Conservation (phyloP, 1,140 invertebrate genomes). For the Hyphantria cunea region DNA sequence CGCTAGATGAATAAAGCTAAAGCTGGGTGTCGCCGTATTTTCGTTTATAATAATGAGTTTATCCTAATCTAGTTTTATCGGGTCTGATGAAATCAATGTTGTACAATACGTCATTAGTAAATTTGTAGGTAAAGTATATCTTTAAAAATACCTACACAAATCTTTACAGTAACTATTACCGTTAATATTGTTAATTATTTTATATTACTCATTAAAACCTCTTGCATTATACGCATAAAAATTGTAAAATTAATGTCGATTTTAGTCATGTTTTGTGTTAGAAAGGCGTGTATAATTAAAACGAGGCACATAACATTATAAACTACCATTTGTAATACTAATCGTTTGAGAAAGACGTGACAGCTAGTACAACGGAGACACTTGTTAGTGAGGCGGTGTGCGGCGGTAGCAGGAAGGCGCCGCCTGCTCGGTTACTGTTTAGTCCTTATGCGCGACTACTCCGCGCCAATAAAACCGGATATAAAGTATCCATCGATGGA, state of each 20-base stretch:
- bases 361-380: slow-evolving; percentile 11
- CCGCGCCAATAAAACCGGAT: slow-evolving; percentile 56
- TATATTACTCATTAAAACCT: no score
- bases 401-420: slow-evolving; percentile 37
- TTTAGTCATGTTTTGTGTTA: slow-evolving; percentile 8
- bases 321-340: slow-evolving; percentile 1
- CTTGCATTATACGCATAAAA: no score
- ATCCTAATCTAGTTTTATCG: no score
- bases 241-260: background rate
- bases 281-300: slow-evolving; percentile 8
- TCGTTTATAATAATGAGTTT: no score
- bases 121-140: no score
- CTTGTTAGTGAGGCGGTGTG: slow-evolving; percentile 9
- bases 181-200: no score
- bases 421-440: slow-evolving; percentile 37
- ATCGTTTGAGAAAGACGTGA: slow-evolving; percentile 9
- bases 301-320: background rate
- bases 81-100: no score
- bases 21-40: no score
- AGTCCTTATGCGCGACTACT: slow-evolving; percentile 33
- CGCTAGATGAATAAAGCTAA: background rate
- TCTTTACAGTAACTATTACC: no score
- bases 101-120: no score
- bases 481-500: slow-evolving; percentile 56
- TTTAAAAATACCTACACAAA: no score